Base-by-base conservation (phyloP, 2,113 vertebrate genomes). In the Scophthalmus maximus region DNA sequence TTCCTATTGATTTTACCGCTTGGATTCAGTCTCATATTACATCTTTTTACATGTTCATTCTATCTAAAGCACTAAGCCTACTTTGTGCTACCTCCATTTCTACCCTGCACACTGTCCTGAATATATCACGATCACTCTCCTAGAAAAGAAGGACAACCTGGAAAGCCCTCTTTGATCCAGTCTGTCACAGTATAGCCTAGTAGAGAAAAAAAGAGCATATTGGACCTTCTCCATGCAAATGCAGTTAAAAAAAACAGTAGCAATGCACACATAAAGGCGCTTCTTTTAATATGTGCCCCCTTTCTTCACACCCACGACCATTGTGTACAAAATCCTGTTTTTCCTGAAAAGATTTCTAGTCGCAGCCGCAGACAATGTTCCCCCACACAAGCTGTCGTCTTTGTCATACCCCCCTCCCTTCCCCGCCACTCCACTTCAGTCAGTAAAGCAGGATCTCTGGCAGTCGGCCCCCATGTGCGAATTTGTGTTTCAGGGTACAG, bases 361-460 rank as follows among this genome's bases (percentile, higher is more conserved):
- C 90, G 86, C 90, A 90, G 80, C 88, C 78, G 70, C 89, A 94
- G 92, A 93, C 94, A 94, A 92, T 91, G 89, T 91, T 92, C 92
- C 92, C 92, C 92, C 93, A 92, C 91, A 93, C 92, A 93, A 92
- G 91, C 92, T 92, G 85, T 93, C 87, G 81, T 93, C 90, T 93
- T 92, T 92, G 86, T 92, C 89, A 79, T 81, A 71, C 76, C 61
- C 85, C 86, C 56, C 34, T 38, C 20, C 34, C 56, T 40, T 40
- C 55, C 32, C 55, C 32, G 32, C 55, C 55, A 34, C 30, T 73
- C 71, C 83, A 77, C 76, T 86, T 86, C 76, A 88, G 82, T 90
- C 87, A 84, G 83, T 91, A 88, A 90, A 91, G 86, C 87, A 88
- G 88, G 84, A 89, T 94, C 87, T 89, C 87, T 91, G 90, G 90